These are phyloP conservation scores for Saimiri boliviensis DNA, from an alignment of 2,113 vertebrate species.

Conservation along the genomic window DNA sequence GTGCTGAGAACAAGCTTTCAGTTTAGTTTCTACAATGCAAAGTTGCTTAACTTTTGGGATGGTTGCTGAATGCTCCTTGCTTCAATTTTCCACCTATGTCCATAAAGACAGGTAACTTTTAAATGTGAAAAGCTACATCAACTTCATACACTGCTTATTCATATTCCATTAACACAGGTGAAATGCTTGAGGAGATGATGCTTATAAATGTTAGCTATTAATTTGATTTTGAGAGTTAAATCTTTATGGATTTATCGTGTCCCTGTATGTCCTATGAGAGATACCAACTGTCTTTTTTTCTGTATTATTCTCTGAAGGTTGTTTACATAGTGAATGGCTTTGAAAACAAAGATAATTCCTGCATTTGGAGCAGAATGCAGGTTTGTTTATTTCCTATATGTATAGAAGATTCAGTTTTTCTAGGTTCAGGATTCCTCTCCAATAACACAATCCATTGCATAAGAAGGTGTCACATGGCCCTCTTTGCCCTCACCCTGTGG, in stretches of 20 bases:
- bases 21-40: background rate
- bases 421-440: background rate
- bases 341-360: background rate
- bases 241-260: background rate
- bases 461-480: background rate
- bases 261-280: background rate
- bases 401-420: background rate
- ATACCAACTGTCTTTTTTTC: background rate
- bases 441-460: background rate
- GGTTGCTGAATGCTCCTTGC: background rate
- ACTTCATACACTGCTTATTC: background rate
- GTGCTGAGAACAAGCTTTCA: background rate
- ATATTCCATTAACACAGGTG: background rate
- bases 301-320: background rate
- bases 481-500: background rate
- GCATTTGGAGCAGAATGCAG: too few species aligned
- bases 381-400: background rate
- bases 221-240: background rate
- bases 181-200: background rate
- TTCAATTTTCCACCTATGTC: background rate
- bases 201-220: background rate
- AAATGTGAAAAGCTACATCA: background rate
- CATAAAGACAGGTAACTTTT: background rate
- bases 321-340: background rate
- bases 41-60: background rate